A percentile compares a stretch with the other conserved stretches of the same genome.
These are phyloP conservation scores for Sebastes dallii DNA, from an alignment of 2,797 vertebrate species.

Conservation along the genomic window DNA sequence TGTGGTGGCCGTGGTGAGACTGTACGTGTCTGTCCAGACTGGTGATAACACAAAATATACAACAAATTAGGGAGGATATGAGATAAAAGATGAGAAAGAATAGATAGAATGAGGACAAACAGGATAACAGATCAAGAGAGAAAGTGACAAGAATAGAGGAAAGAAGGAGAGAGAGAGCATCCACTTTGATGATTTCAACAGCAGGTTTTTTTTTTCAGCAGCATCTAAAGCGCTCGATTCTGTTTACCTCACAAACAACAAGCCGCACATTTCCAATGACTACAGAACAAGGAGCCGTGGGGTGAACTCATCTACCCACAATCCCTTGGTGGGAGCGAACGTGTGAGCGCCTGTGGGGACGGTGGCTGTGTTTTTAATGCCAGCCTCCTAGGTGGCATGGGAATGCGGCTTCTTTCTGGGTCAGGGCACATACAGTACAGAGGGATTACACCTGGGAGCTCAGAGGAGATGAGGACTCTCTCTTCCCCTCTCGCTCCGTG, in stretches of 20 bases:
- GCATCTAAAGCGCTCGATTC: constrained; percentile 47
- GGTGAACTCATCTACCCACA: constrained; percentile 78
- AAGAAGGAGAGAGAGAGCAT: constrained; percentile 27
- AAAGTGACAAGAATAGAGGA: constrained; percentile 45
- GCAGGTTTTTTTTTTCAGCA: constrained; percentile 33
- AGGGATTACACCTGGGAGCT: constrained; percentile 82
- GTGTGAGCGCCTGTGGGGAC: constrained; percentile 70
- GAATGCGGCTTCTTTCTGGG: constrained; percentile 81
- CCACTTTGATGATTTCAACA: constrained; percentile 63
- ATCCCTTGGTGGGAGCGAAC: constrained; percentile 71
- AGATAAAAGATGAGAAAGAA: constrained; percentile 43
- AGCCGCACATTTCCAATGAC: constrained; percentile 68
- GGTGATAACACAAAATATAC: constrained; percentile 38
- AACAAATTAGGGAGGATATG: constrained; percentile 26
- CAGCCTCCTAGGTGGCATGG: constrained; percentile 74
- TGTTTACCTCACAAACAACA: constrained; percentile 67
- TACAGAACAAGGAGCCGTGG: constrained; percentile 66
- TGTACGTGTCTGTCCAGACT: constrained; percentile 99
- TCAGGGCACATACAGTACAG: constrained; percentile 81
- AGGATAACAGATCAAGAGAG: constrained; percentile 32
- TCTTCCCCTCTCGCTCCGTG: constrained; percentile 31
- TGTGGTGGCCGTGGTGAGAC: constrained; percentile 97
- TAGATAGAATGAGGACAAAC: constrained; percentile 54
- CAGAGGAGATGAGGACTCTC: constrained; percentile 76
- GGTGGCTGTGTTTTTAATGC: constrained; percentile 79